A percentile compares a stretch with the other conserved stretches of the same genome.
phyloP scores from a whole-genome alignment of 2,888 invertebrate species.

The Harpagoxenus sublaevis region DNA sequence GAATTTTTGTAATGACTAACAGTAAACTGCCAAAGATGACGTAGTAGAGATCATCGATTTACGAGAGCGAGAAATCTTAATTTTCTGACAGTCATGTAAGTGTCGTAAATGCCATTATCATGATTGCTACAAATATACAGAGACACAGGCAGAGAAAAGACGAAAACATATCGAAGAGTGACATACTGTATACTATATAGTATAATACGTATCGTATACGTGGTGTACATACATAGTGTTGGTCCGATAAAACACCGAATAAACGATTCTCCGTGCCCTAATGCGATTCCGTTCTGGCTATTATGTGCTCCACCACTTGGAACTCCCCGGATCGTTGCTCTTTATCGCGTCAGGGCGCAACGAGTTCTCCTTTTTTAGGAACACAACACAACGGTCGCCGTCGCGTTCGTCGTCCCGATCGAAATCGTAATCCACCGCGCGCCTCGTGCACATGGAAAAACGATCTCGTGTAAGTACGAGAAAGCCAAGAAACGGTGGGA shows the following conservation, averaged over 20 bases:
- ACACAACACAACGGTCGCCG: slow-evolving; percentile 56
- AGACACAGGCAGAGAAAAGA: background rate
- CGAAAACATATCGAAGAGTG: slow-evolving; percentile 6
- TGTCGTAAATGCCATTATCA: slow-evolving; percentile 4
- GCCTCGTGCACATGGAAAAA: slow-evolving; percentile 74
- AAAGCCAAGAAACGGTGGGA: slow-evolving; percentile 37
- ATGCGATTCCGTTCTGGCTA: slow-evolving; percentile 82
- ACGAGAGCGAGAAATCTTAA: background rate
- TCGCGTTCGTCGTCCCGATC: slow-evolving; percentile 56
- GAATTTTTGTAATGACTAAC: background rate
- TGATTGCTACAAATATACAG: slow-evolving; percentile 1
- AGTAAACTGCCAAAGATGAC: background rate
- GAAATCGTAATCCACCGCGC: slow-evolving; percentile 76
- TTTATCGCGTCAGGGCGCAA: slow-evolving; percentile 73
- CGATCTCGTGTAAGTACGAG: slow-evolving; percentile 64
- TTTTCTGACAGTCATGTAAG: background rate
- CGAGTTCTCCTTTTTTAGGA: slow-evolving; percentile 72
- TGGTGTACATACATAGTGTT: slow-evolving; percentile 52
- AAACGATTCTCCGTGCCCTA: slow-evolving; percentile 78
- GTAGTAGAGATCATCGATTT: background rate
- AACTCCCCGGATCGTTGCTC: slow-evolving; percentile 51
- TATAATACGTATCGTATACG: background rate
- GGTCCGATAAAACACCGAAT: slow-evolving; percentile 79
- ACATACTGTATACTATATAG: background rate
- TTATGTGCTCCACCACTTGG: slow-evolving; percentile 76